Evolutionary conservation across 2,888 invertebrate genomes (phyloP), one percentile per base, ranked within the genome.

Genomic region (Herminia tarsipennalis): DNA sequence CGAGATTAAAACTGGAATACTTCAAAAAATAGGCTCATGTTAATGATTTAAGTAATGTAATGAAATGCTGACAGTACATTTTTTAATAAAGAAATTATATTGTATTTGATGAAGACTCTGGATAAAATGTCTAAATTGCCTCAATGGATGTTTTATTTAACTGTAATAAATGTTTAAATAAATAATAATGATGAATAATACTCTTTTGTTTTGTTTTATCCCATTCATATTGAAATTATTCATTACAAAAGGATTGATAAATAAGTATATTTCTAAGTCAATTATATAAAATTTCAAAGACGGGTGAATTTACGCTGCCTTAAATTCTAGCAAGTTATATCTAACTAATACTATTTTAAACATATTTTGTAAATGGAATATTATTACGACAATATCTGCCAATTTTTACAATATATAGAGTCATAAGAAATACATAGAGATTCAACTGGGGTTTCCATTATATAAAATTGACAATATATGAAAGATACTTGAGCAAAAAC

Each of bases 241-340:
- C 78, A 86, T 83, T 86, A 83, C 82, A 83, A 86, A 84, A 85
- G 81, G 81, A 78, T 76, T 88, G 88, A 91, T 92, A 92, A 92
- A 92, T 92, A 92, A 90, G 88, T 92, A 91, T 91, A 90, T 88
- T 86, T 89, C 91, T 90, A 91, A 83, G 83, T 91, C 88, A 86
- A 86, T 91, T 84, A 89, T 92, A 92, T 90, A 92, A 92, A 92
- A 90, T 81, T 89, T 92, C 81, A 88, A 89, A 91, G 89, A 91
- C 90, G 89, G 91, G 91, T 88, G 90, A 89, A 86, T 89, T 88
- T 86, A 90, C 82, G 87, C 83, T 85, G 86, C 57, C 88, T 89
- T 90, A 90, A 42, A 66, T 59, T 64, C 83, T 87, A 87, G 73
- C 74, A 78, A 82, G 73, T 83, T 87, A 87, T 68, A 80, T 67